phyloP scores from a whole-genome alignment of 2,113 vertebrate species.

The Embiotoca jacksoni region DNA sequence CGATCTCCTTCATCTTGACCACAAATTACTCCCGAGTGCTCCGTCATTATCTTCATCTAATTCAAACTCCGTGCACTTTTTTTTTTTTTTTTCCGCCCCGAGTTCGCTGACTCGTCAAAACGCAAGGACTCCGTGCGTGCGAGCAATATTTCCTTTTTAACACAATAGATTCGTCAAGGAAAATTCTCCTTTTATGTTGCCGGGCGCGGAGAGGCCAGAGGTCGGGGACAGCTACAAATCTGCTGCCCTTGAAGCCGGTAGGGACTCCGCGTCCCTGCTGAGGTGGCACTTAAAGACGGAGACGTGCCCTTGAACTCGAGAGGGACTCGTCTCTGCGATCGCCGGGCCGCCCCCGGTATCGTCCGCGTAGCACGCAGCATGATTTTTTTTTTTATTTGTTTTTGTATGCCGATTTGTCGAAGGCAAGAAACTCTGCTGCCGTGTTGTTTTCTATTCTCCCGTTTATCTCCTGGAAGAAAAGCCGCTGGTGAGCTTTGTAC shows the following conservation, averaged over 20 bases:
- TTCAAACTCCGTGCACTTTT: no score
- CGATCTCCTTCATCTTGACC: no score
- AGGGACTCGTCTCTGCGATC: not conserved
- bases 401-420: slow-evolving; percentile 7
- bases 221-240: not conserved
- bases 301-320: not conserved
- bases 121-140: not conserved
- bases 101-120: not conserved
- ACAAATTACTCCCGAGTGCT: no score
- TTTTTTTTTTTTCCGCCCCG: no score
- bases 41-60: no score
- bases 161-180: not conserved
- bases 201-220: not conserved
- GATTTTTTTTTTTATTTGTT: not conserved
- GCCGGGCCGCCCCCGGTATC: slow-evolving; percentile 6
- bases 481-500: slow-evolving; percentile 17
- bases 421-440: slow-evolving; percentile 7
- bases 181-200: not conserved
- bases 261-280: not conserved
- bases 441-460: slow-evolving; percentile 5
- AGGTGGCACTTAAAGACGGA: slow-evolving; percentile 1
- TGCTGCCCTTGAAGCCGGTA: not conserved
- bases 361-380: not conserved
- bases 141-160: not conserved
- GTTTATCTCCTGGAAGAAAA: slow-evolving; percentile 1